Conservation (phyloP, 2,888 invertebrate species). For the Eupsilia transversa region DNA sequence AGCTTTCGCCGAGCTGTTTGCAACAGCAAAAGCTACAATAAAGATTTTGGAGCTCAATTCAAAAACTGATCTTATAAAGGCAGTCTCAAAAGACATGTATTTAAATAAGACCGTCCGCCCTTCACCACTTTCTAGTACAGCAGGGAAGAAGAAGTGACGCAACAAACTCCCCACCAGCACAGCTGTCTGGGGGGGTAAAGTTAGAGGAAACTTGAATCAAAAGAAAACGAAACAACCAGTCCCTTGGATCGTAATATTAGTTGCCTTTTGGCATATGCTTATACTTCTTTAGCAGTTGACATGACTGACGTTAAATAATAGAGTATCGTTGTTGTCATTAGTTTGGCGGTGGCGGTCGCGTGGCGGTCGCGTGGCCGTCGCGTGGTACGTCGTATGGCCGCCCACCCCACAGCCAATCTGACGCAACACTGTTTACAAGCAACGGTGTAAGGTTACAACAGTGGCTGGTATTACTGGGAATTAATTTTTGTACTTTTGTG, state of each 20-base stretch:
- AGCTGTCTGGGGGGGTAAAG: background rate
- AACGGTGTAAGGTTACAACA: conserved; percentile 66
- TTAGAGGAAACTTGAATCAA: background rate
- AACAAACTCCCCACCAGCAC: background rate
- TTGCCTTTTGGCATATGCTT: conserved; percentile 43
- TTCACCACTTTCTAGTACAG: background rate
- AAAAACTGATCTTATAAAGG: background rate
- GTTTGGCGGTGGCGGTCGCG: conserved; percentile 60
- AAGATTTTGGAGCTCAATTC: background rate
- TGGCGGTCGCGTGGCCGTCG: conserved; percentile 62
- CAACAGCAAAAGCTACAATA: background rate
- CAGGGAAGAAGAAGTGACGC: background rate
- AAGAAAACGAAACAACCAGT: background rate
- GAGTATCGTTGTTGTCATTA: conserved; percentile 70
- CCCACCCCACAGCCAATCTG: conserved; percentile 66
- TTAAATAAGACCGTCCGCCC: background rate
- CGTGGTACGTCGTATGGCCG: conserved; percentile 54
- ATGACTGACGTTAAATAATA: conserved; percentile 64
- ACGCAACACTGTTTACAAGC: conserved; percentile 58
- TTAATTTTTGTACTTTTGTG: conserved; percentile 44
- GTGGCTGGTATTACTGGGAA: conserved; percentile 41
- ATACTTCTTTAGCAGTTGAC: conserved; percentile 40
- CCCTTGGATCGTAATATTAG: background rate
- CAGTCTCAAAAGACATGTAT: background rate
- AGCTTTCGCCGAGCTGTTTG: background rate